These are phyloP conservation scores for Maccullochella peelii DNA, from an alignment of 2,113 vertebrate species.

Conservation along the genomic window DNA sequence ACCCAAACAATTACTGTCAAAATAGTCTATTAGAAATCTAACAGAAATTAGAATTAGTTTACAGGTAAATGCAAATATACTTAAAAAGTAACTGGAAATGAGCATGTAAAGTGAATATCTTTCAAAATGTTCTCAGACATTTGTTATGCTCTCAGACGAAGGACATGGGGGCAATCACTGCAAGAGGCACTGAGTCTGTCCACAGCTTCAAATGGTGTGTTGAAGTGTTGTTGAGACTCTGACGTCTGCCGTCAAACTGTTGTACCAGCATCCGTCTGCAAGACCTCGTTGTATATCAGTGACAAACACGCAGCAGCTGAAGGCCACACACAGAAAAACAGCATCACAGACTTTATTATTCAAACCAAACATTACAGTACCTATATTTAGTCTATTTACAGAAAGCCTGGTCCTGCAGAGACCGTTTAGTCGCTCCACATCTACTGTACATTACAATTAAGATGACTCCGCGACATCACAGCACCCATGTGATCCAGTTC, in stretches of 20 bases:
- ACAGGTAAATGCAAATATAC: too few species aligned
- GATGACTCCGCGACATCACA: background rate
- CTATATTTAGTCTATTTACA: background rate
- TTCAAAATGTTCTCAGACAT: too few species aligned
- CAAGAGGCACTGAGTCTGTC: too few species aligned
- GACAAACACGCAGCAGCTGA: background rate
- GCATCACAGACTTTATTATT: conserved; percentile 6
- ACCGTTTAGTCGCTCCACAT: background rate
- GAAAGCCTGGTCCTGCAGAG: background rate
- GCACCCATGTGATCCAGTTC: background rate
- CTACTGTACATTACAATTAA: background rate
- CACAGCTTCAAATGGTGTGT: too few species aligned
- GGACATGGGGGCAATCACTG: too few species aligned
- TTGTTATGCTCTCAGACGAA: too few species aligned
- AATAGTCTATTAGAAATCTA: too few species aligned
- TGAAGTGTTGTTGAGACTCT: background rate
- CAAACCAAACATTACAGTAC: background rate
- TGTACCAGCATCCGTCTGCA: background rate
- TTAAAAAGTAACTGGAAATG: too few species aligned
- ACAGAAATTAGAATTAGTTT: too few species aligned
- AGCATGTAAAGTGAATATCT: too few species aligned
- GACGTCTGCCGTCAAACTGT: background rate
- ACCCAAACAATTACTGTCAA: too few species aligned
- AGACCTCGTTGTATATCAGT: background rate
- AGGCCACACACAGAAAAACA: background rate